phyloP scores from a whole-genome alignment of 1,140 invertebrate genomes.

The Pentalonia nigronervosa region DNA sequence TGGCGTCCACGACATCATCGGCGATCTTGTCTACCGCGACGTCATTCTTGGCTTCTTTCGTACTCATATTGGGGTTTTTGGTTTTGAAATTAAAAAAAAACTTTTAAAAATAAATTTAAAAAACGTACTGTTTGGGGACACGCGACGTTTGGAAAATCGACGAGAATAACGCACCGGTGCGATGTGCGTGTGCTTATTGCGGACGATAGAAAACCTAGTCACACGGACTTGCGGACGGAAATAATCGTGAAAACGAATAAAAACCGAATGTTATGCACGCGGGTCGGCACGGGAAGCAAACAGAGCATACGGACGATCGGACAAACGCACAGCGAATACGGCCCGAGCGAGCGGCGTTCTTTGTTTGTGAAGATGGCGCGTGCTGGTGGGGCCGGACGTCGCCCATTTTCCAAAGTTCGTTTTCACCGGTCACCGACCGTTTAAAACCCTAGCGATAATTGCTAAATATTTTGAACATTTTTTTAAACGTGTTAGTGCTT shows the following conservation, averaged over 20 bases:
- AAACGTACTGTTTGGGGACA: conserved; percentile 3
- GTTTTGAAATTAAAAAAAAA: conserved; percentile 44
- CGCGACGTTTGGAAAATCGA: neutral
- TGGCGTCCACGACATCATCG: conserved; percentile 73
- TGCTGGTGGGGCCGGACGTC: conserved; percentile 50
- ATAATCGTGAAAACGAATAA: conserved; percentile 62
- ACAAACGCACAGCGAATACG: conserved; percentile 49
- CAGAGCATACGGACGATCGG: conserved; percentile 47
- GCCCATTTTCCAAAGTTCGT: neutral
- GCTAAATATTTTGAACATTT: neutral
- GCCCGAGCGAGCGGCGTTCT: conserved; percentile 46
- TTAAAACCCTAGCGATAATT: neutral
- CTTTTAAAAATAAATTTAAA: neutral
- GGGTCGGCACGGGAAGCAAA: conserved; percentile 43
- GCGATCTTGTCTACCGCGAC: conserved; percentile 82
- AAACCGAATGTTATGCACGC: conserved; percentile 44
- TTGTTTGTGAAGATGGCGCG: conserved; percentile 58
- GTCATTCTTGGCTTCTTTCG: conserved; percentile 82
- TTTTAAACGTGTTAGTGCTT: neutral
- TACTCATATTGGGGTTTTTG: conserved; percentile 74
- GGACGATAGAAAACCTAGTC: neutral
- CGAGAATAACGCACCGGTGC: neutral
- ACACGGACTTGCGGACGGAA: conserved; percentile 61
- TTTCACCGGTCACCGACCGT: neutral
- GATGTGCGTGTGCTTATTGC: neutral